Evolutionary conservation across 2,113 vertebrate genomes (phyloP).

Genomic region (Fukomys damarensis): DNA sequence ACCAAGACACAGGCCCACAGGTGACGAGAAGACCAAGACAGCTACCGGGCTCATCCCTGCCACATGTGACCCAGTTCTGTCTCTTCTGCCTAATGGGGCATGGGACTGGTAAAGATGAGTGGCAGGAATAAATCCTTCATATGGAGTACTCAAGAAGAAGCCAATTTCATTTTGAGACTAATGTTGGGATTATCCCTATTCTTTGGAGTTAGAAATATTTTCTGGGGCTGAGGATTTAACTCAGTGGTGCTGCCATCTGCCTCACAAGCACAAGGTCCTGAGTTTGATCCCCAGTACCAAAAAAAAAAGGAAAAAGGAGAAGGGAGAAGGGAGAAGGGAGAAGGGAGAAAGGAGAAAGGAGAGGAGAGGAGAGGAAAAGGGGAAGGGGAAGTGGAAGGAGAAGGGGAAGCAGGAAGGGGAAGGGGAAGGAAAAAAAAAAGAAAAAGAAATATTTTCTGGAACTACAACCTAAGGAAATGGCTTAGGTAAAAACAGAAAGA

Average conservation of each 20-base stretch:
- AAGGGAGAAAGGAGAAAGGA: too few species aligned
- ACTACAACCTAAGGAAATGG: not conserved
- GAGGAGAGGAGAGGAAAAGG: too few species aligned
- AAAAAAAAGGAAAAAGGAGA: too few species aligned
- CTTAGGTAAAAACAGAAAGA: conserved; percentile 17
- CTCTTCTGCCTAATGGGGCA: not conserved
- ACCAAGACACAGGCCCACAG: conserved; percentile 17
- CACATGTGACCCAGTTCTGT: not conserved
- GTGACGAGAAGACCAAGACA: not conserved
- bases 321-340: too few species aligned
- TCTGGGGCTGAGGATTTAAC: too few species aligned
- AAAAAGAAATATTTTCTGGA: not conserved
- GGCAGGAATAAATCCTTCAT: not conserved
- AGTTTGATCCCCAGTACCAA: too few species aligned
- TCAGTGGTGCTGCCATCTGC: too few species aligned
- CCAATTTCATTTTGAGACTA: not conserved
- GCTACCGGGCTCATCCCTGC: not conserved
- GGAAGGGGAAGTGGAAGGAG: too few species aligned
- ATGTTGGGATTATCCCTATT: not conserved
- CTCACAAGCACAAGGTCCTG: too few species aligned
- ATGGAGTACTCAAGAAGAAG: not conserved
- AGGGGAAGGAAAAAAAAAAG: too few species aligned
- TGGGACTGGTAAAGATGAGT: not conserved
- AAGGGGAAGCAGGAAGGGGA: too few species aligned
- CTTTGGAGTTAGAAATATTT: conserved; percentile 27